Evolutionary conservation across 2,113 vertebrate genomes (phyloP).

Genomic region (Potamarius usumacintae): DNA sequence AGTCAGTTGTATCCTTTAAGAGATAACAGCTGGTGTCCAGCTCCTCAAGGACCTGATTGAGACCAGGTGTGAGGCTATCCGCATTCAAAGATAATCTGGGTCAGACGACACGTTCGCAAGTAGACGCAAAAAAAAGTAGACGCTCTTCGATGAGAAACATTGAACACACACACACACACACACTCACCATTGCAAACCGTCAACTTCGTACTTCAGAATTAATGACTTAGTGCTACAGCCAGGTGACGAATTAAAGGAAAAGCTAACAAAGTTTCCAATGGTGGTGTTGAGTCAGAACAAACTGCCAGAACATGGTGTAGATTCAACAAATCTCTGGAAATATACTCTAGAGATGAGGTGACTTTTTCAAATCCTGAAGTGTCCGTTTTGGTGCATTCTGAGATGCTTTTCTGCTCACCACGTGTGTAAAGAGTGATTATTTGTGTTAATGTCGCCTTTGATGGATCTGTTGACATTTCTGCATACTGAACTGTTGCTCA

Average conservation of each 20-base stretch:
- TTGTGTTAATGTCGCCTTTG: background rate
- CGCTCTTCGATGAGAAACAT: background rate
- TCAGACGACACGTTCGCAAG: too few species aligned
- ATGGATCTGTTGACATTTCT: too few species aligned
- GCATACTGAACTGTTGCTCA: background rate
- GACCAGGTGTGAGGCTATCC: background rate
- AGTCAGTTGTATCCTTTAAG: background rate
- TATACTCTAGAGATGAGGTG: background rate
- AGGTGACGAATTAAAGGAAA: too few species aligned
- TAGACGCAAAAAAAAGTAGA: background rate
- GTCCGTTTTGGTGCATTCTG: background rate
- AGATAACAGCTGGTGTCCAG: background rate
- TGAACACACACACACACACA: background rate
- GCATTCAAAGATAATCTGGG: too few species aligned
- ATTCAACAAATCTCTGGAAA: too few species aligned
- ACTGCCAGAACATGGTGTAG: background rate
- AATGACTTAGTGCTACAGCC: too few species aligned
- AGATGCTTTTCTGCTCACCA: background rate
- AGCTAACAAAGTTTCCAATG: too few species aligned
- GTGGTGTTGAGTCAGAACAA: background rate
- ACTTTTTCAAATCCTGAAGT: background rate
- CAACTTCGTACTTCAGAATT: too few species aligned
- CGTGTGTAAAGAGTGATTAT: background rate
- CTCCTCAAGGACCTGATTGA: background rate
- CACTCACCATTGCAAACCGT: too few species aligned